Base-by-base conservation (phyloP, 2,888 invertebrate genomes). In the Dione juno region DNA sequence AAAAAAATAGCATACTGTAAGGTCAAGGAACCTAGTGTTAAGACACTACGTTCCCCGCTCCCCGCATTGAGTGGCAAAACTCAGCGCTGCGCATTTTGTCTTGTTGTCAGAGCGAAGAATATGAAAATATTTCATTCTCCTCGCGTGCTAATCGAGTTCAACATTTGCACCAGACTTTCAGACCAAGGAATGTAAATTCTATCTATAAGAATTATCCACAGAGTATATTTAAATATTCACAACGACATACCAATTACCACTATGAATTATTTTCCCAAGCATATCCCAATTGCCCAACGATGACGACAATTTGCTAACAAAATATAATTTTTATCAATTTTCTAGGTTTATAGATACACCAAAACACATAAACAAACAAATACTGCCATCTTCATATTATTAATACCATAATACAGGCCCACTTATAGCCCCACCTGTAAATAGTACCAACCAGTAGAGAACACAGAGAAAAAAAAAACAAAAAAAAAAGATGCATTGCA, bases 401-500 rank as follows among this genome's bases (percentile, higher is more conserved):
- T 11, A 37, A 37, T 16, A 11, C 11, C 28, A 28, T 3, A 28
- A 28, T 28, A 28, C 61, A 16, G 61, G 14, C 48, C 50, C 19
- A 52, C 13, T 14, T n/a, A 14, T 64, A 16, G 14, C 9, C 71
- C 67, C 75, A 75, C 72, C 74, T 76, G 69, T 68, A 28, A 72
- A 76, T 69, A 67, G 66, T 57, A 71, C 66, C 59, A 28, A 71
- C 64, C 67, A 43, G 21, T 57, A 57, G 57, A 57, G 37, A 57
- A 57, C 61, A 76, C 77, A 72, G 76, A 74, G 72, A 71, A 76
- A 77, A 74, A 73, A 74, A 75, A 64, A 58, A 37, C 43, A 41
- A 59, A 82, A 79, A 50, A 59, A 82, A 79, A 81, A 81, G 61
- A n/a, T 84, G 74, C 71, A 73, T 67, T 57, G 45, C 40, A 64